Base-by-base conservation (phyloP, 1,140 invertebrate species). In the Caenorhabditis inopinata region DNA sequence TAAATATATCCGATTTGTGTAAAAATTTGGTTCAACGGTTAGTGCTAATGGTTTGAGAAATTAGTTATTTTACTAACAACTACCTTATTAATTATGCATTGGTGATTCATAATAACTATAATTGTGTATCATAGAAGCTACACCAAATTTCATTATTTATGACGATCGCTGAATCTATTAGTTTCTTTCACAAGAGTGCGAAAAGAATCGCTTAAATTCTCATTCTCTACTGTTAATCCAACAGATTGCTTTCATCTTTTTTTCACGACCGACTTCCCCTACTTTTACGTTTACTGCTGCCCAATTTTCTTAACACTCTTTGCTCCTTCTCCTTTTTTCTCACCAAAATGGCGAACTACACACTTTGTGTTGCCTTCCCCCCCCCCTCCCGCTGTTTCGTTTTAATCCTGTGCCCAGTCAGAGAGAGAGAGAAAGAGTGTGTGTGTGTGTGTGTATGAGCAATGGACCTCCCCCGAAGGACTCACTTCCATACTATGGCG, bases 401-500 rank as follows among this genome's bases (percentile, higher is more conserved):
- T 68, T 68, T 68, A 68, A 68, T 68, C 58, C 58, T 42, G 38
- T 68, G 32, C 32, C 2, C 11, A 21, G 32, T 29, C 6, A 11
- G n/a, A 58, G 51, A 35, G 21, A n/a, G 2, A 0, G 16, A 48
- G 21, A 18, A 5, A 48, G 48, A 14, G 48, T 51, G n/a, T 51
- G n/a, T 4, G 48, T n/a, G n/a, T n/a, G n/a, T n/a, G n/a, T n/a
- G n/a, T 42, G 38, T 42, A 42, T 42, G 38, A 42, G 38, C 38
- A 42, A 5, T 14, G 38, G 38, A 14, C 38, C 58, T 11, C 58
- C 9, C 58, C 58, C 32, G 27, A 47, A 48, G 42, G 38, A 58
- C 78, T 81, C 74, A 83, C 83, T 76, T 77, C 97, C 97, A 99
- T 32, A 99, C 96, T 87, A 99, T 99, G 29, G 97, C 97, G 90